Conservation (phyloP, 2,797 vertebrate species). For the Cirrhinus mrigala region DNA sequence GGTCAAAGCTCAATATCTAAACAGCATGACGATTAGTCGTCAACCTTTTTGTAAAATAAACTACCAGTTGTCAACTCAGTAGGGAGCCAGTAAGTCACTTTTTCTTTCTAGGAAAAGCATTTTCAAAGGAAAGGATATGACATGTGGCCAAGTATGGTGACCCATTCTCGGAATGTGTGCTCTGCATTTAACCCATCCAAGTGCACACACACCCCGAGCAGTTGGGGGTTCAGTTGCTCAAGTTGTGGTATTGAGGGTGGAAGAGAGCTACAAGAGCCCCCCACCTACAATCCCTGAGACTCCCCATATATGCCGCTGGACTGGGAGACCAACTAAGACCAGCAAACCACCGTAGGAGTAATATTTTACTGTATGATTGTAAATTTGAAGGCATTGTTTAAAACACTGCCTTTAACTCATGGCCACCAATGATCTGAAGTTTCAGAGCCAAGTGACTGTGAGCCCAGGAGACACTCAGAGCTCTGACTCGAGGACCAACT, state of each 20-base stretch:
- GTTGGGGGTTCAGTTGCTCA: too few relatives aligned
- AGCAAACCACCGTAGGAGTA: not conserved
- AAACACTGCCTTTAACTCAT: conserved; percentile 15
- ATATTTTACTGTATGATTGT: not conserved
- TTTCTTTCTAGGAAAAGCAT: not conserved
- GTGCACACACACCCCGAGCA: too few relatives aligned
- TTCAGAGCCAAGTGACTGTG: conserved; percentile 10
- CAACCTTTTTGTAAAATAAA: conserved; percentile 6
- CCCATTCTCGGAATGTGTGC: too few relatives aligned
- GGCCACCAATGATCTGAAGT: not conserved
- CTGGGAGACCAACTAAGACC: not conserved
- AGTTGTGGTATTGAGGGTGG: too few relatives aligned
- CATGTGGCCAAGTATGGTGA: too few relatives aligned
- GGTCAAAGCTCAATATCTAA: conserved; percentile 33
- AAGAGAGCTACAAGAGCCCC: too few relatives aligned
- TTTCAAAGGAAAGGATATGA: not conserved
- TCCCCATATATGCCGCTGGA: too few relatives aligned
- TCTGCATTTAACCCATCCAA: too few relatives aligned
- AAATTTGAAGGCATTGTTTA: not conserved
- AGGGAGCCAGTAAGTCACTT: conserved; percentile 18
- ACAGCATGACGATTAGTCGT: not conserved
- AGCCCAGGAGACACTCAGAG: not conserved
- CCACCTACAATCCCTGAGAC: too few relatives aligned
- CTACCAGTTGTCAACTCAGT: conserved; percentile 16
- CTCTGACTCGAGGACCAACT: conserved; percentile 16